Evolutionary conservation across 2,888 invertebrate genomes (phyloP), one percentile per base, ranked within the genome.

Genomic region (Eudemis profundana): DNA sequence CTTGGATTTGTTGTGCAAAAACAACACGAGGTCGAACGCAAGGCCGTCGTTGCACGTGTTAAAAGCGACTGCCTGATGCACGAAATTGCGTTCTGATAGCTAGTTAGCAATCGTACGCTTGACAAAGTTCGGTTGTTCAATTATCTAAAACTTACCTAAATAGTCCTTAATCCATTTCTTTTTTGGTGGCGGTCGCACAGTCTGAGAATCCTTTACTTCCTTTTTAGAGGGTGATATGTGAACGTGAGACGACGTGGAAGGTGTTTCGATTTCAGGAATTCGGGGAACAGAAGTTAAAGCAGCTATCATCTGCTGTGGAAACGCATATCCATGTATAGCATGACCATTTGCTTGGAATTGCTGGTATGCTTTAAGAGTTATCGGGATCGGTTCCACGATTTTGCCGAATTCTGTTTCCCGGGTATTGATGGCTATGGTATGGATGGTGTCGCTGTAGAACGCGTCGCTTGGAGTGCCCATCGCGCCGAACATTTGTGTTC

Each of bases 121-220:
- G 29, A 38, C 15, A 4, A 15, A 36, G 4, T 17, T 15, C 8
- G 40, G 21, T 49, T 19, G n/a, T 21, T 14, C n/a, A n/a, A 4
- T 19, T 15, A 12, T 12, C 15, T 3, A 51, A 21, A 21, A 87
- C 94, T 94, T 85, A 90, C 93, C 93, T 74, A 94, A 86, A 82
- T 95, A 95, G 79, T 95, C 94, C 75, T 93, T 94, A 71, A 95
- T 95, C 95, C 95, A 95, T 83, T 95, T 95, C 90, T 95, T 95
- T 89, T 95, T 95, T 46, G 95, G 95, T 61, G 95, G 94, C 38
- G 94, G 93, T 66, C 82, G 79, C 54, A 86, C 75, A 70, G 78
- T 86, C 70, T 78, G 73, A 70, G 75, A 71, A 46, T 84, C 82
- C 73, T 79, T 84, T 15, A 69, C 63, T 69, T 84, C 80, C 69